Base-by-base conservation (phyloP, 2,888 invertebrate species). In the Onchidella celtica region DNA sequence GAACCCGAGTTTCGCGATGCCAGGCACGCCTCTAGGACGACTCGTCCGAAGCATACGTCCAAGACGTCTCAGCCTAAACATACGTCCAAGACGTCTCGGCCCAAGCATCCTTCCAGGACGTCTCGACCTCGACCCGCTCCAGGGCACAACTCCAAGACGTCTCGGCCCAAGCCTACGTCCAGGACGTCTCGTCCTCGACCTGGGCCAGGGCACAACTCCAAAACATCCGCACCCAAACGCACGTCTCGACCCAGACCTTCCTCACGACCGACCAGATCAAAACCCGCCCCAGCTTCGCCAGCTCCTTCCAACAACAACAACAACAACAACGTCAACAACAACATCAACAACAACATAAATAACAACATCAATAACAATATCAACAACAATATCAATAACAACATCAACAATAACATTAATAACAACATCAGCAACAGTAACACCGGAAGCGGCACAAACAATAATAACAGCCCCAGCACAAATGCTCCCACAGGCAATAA, bases 131-230 rank as follows among this genome's bases (percentile, higher is more conserved):
- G n/a, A n/a, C n/a, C n/a, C n/a, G n/a, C n/a, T n/a, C n/a, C n/a
- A n/a, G n/a, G n/a, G n/a, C n/a, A n/a, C n/a, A n/a, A n/a, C n/a
- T n/a, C n/a, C n/a, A n/a, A n/a, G n/a, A 68, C 68, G 3, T 66
- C 55, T 17, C 38, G 66, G 32, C 77, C 77, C 3, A 47, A 40
- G 32, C 65, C 66, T 9, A 77, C 21, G 29, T 55, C 77, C 6
- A 77, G 24, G 36, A 69, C 69, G 36, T 38, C 36, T 6, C 32
- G 69, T 21, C 69, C 36, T 38, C 32, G 24, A 55, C 17, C 17
- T 3, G n/a, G n/a, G n/a, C n/a, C n/a, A n/a, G n/a, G n/a, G n/a
- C n/a, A n/a, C n/a, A n/a, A n/a, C n/a, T n/a, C n/a, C n/a, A n/a
- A n/a, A n/a, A 17, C 4, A n/a, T 27, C 74, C 34, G 34, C 34